Evolutionary conservation across 2,113 vertebrate genomes (phyloP), one percentile per base, ranked within the genome.

Genomic region (Paracanthobrama guichenoti): DNA sequence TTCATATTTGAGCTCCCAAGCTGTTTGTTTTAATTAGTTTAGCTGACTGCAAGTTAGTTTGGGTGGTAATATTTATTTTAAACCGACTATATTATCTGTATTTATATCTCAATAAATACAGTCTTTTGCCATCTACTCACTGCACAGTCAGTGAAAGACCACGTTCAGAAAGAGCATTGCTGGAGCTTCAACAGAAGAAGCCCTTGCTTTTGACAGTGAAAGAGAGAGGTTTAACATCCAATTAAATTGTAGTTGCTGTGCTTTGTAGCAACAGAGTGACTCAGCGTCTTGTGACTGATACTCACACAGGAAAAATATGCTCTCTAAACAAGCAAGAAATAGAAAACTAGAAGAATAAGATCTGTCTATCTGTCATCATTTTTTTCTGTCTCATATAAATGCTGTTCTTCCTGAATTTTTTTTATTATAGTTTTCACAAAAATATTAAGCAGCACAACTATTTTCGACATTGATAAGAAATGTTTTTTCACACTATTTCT

Each of bases 231-330:
- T 35, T 77, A 35, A 46, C 26, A 26, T 42, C 22, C 62, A 62
- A 79, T 62, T 5, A 44, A 46, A 3, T 16, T 26, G 57, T 60
- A 46, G 76, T 62, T 42, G 39, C 55, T 79, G 11, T 3, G 39
- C n/a, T 79, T 44, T 79, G 12, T 12, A 59, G 55, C n/a, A 73
- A 60, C 39, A 9, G 59, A 80, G 72, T 73, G 74, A 78, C 73
- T 84, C 72, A 60, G 35, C 26, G n/a, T 57, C 24, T 4, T 11
- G 4, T 44, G 48, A 35, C 69, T 79, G 3, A 50, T 3, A 53
- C 16, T 48, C 72, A 83, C 39, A 75, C 50, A 62, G 55, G 20
- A 46, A 77, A 79, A 20, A n/a, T 14, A 4, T 73, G 53, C 50
- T 14, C 35, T 60, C 11, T 55, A 64, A 76, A 6, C 59, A 22